phyloP scores from a whole-genome alignment of 23 tunicate species.

The Corella eumyota region DNA sequence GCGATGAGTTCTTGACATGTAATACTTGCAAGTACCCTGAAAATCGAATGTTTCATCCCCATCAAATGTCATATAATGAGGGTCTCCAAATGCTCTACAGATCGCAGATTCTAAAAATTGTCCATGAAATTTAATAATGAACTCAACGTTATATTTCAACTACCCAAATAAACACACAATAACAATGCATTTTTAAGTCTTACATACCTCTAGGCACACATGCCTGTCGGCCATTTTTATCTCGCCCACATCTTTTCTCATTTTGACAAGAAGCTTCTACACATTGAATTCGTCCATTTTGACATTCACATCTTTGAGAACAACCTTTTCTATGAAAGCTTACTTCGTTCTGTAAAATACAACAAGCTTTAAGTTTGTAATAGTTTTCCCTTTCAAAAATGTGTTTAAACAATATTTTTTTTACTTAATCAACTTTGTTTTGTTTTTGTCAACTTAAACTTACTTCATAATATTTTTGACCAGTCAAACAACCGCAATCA shows the following conservation, averaged over 20 bases:
- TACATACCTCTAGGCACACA: slow-evolving; percentile 22
- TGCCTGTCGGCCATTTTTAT: slow-evolving; percentile 9
- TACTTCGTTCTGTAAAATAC: slow-evolving; percentile 9
- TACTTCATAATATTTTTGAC: slow-evolving; percentile 51
- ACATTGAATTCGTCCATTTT: slow-evolving; percentile 8
- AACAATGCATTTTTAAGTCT: too few species aligned
- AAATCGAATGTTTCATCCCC: slow-evolving; percentile 33
- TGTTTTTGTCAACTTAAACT: not conserved
- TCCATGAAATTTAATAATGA: not conserved
- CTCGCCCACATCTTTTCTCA: slow-evolving; percentile 20
- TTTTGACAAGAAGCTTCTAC: slow-evolving; percentile 1
- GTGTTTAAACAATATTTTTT: not conserved
- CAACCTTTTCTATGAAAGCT: not conserved
- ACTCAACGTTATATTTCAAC: not conserved
- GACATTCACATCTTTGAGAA: slow-evolving; percentile 10
- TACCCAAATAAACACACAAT: not conserved
- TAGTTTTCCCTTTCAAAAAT: too few species aligned
- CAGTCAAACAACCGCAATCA: slow-evolving; percentile 43
- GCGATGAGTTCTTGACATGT: slow-evolving; percentile 26
- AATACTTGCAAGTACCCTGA: slow-evolving; percentile 56
- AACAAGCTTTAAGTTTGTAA: not conserved
- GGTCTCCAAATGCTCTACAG: slow-evolving; percentile 66
- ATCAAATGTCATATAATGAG: slow-evolving; percentile 57
- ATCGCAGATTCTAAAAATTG: slow-evolving; percentile 14
- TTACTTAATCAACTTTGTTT: not conserved